A percentile compares a stretch with the other conserved stretches of the same genome.
phyloP scores from a whole-genome alignment of 2,888 invertebrate genomes.

The Notocelia uddmanniana region DNA sequence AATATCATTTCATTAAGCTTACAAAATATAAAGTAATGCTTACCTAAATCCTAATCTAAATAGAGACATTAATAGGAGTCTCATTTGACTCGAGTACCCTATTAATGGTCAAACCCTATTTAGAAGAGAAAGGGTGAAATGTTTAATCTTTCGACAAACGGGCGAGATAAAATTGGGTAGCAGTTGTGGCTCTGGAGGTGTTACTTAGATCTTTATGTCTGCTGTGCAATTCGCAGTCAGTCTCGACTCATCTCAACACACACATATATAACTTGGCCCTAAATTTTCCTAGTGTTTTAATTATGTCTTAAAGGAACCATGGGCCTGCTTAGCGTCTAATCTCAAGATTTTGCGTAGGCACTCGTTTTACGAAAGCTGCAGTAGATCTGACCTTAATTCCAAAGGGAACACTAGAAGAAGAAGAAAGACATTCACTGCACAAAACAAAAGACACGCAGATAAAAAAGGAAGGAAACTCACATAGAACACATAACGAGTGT shows the following conservation, averaged over 20 bases:
- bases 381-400: too few relatives aligned
- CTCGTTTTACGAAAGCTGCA: too few relatives aligned
- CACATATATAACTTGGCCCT: neutral
- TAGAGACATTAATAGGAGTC: conserved; percentile 5
- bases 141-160: conserved; percentile 41
- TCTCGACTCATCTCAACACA: neutral
- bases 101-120: conserved; percentile 20
- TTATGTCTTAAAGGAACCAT: too few relatives aligned
- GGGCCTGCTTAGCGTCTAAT: too few relatives aligned
- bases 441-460: too few relatives aligned
- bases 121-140: conserved; percentile 34
- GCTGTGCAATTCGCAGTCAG: neutral
- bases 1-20: neutral
- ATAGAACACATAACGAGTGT: too few relatives aligned
- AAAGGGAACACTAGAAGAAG: too few relatives aligned
- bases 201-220: neutral
- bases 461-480: too few relatives aligned
- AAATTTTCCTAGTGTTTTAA: too few relatives aligned
- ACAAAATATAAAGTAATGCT: neutral
- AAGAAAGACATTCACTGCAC: too few relatives aligned
- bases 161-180: conserved; percentile 34
- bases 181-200: conserved; percentile 27
- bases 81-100: conserved; percentile 19
- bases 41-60: conserved; percentile 14
- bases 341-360: too few relatives aligned